These are phyloP conservation scores for Daubentonia madagascariensis DNA, from an alignment of 2,113 vertebrate genomes.

Conservation along the genomic window DNA sequence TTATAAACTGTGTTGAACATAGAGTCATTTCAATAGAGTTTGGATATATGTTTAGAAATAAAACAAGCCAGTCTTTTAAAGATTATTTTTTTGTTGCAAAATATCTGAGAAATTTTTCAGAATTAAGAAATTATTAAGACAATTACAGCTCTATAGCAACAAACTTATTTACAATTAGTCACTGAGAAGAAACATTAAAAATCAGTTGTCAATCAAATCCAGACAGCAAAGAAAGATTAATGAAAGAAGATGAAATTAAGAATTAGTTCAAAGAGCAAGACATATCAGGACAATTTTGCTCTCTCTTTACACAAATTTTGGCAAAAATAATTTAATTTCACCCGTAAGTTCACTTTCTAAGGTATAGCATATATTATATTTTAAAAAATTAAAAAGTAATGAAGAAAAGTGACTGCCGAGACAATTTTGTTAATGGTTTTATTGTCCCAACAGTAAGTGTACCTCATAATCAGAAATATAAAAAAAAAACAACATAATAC, in stretches of 20 bases:
- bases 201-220: not conserved
- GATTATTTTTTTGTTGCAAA: not conserved
- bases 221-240: not conserved
- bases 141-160: not conserved
- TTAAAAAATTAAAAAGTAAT: slow-evolving; percentile 13
- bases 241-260: not conserved
- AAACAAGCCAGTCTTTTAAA: not conserved
- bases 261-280: not conserved
- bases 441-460: not conserved
- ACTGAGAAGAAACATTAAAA: not conserved
- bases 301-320: not conserved
- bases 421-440: not conserved
- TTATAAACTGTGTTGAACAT: not conserved
- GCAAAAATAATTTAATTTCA: not conserved
- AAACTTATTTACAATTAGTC: not conserved
- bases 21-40: not conserved
- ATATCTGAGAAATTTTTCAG: not conserved
- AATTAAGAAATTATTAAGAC: not conserved
- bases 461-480: not conserved
- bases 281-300: not conserved
- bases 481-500: not conserved
- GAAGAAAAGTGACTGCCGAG: not conserved
- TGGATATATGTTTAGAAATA: not conserved
- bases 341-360: not conserved
- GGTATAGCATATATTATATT: not conserved